phyloP scores from a whole-genome alignment of 2,888 invertebrate species.

The Julus scandinavius region DNA sequence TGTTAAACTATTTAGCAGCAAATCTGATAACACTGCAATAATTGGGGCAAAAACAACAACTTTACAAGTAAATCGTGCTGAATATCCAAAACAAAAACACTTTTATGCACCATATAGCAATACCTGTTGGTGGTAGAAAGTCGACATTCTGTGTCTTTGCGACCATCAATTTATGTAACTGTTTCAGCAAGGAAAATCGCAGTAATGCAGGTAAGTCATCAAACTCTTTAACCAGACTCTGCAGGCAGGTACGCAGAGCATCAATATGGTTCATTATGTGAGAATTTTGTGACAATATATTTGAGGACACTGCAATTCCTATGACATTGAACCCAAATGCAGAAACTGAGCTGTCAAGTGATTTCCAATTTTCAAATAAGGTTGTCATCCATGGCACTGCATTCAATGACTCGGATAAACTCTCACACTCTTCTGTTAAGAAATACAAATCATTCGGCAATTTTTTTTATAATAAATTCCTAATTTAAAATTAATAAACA shows the following conservation, averaged over 20 bases:
- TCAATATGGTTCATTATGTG: background rate
- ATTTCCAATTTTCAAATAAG: constrained; percentile 30
- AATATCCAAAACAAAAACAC: background rate
- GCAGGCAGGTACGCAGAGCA: background rate
- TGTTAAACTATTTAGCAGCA: constrained; percentile 16
- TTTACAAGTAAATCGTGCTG: background rate
- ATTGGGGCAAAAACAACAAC: background rate
- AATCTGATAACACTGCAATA: background rate
- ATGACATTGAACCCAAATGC: constrained; percentile 47
- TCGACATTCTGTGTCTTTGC: background rate
- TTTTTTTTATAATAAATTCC: background rate
- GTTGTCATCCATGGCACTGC: constrained; percentile 26
- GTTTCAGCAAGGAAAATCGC: constrained; percentile 22
- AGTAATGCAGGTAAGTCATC: background rate
- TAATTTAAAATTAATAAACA: background rate
- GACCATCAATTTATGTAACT: background rate
- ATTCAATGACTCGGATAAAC: background rate
- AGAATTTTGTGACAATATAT: background rate
- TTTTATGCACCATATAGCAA: background rate
- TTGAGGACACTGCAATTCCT: constrained; percentile 5
- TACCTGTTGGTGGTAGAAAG: background rate
- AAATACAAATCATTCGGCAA: background rate
- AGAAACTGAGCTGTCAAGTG: background rate
- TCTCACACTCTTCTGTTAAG: background rate
- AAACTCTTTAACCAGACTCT: background rate